Evolutionary conservation across 1,140 invertebrate genomes (phyloP), one percentile per base, ranked within the genome.

Genomic region (Drosophila mauritiana): DNA sequence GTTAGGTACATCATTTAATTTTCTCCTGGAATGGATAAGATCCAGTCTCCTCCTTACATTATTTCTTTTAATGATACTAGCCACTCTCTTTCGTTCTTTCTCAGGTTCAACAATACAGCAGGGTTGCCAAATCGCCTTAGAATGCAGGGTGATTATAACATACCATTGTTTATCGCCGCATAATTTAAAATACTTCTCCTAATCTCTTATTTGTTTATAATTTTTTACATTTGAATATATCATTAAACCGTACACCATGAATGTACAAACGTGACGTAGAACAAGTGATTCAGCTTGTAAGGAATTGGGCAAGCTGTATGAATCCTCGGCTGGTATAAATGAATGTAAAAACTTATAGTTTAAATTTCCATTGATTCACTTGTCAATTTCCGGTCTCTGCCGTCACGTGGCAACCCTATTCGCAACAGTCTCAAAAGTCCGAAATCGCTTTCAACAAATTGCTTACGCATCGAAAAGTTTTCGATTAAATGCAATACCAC

Each of bases 391-490:
- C 6, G 64, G 36, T 36, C 49, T 70, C n/a, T 10, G 27, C 49
- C 0, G 25, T 65, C 31, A 36, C 36, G 46, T 20, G 80, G 36
- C 76, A 80, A 80, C 80, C 46, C 80, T 74, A 13, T 25, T 37
- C 10, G 13, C 59, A 67, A 63, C 45, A 48, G 49, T 17, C 45
- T 51, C 31, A 53, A 72, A 31, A 48, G 39, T 15, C n/a, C 31
- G 57, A 57, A 65, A 63, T 63, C 25, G 57, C 36, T 67, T 68
- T 69, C 17, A 61, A 25, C 42, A 54, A 82, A 82, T 12, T 83
- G 80, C 80, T 84, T 85, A 84, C 76, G 57, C 65, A 84, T 68
- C 64, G 12, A 65, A 61, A 83, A 57, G 51, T 57, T 54, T 72
- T 52, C 45, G 59, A 20, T 31, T 27, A 39, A 73, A 77, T 65